These are phyloP conservation scores for Heterotis niloticus DNA, from an alignment of 2,113 vertebrate genomes.

Conservation along the genomic window DNA sequence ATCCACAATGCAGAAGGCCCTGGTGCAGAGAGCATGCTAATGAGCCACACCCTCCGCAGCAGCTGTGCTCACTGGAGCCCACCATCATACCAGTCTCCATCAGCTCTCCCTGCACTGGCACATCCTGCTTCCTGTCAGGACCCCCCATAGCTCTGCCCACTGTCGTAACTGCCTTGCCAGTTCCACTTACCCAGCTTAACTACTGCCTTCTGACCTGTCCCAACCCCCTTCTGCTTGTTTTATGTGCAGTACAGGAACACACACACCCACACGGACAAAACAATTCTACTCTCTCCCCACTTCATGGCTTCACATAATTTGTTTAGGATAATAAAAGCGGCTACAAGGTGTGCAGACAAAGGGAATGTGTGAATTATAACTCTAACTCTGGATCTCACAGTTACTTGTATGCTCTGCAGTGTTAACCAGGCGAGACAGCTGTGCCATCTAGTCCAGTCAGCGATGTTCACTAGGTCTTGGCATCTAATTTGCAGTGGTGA, in stretches of 20 bases:
- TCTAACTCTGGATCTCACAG: not conserved
- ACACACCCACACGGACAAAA: too few species aligned
- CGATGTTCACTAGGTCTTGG: not conserved
- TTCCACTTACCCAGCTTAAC: too few species aligned
- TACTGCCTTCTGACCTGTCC: too few species aligned
- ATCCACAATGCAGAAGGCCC: not conserved
- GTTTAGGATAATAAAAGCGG: too few species aligned
- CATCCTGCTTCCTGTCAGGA: not conserved
- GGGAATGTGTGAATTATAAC: not conserved
- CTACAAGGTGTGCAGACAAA: too few species aligned
- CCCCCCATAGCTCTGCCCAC: not conserved
- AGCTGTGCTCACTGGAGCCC: not conserved
- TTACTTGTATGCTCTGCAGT: not conserved
- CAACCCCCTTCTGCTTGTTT: too few species aligned
- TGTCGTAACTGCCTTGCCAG: too few species aligned
- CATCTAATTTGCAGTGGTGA: not conserved
- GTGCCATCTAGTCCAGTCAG: too few species aligned
- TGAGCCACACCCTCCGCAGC: not conserved
- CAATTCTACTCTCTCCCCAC: too few species aligned
- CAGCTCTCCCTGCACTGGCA: not conserved
- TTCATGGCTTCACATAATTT: too few species aligned
- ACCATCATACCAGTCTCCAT: too few species aligned
- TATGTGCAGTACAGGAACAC: too few species aligned
- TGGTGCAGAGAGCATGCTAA: not conserved
- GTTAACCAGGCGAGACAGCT: not conserved